Percentiles rank a stretch among this genome's conserved stretches.
Conservation (phyloP, 2,797 vertebrate genomes). For the Galago senegalensis region DNA sequence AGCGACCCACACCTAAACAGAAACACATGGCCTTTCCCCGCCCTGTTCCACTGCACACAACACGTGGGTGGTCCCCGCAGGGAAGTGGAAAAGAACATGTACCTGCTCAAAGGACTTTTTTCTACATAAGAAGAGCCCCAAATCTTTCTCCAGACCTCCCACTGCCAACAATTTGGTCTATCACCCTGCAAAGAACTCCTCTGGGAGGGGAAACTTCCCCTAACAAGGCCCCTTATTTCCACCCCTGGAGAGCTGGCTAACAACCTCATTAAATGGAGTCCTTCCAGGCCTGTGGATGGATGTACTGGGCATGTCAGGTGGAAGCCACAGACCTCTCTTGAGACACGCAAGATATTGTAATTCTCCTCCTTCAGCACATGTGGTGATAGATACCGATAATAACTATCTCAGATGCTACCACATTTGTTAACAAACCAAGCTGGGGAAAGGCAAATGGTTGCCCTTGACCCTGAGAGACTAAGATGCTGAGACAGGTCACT, state of each 20-base stretch:
- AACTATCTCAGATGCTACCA: not conserved
- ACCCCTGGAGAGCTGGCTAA: not conserved
- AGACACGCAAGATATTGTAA: not conserved
- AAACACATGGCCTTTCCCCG: slow-evolving; percentile 72
- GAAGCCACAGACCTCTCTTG: slow-evolving; percentile 2
- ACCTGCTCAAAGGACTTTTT: slow-evolving; percentile 71
- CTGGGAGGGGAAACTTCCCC: not conserved
- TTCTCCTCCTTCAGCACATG: not conserved
- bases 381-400: not conserved
- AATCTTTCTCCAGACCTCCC: slow-evolving; percentile 60
- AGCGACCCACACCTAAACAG: slow-evolving; percentile 52
- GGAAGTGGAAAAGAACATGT: slow-evolving; percentile 40
- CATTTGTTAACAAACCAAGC: not conserved
- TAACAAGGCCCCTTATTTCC: not conserved
- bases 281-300: not conserved
- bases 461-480: not conserved
- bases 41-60: not conserved
- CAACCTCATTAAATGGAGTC: not conserved
- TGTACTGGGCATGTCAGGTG: not conserved
- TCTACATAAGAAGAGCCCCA: slow-evolving; percentile 52
- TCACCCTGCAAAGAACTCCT: slow-evolving; percentile 32
- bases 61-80: slow-evolving; percentile 66
- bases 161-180: not conserved
- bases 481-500: not conserved
- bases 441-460: not conserved